phyloP scores from a whole-genome alignment of 1,140 invertebrate genomes.

The Camponotus pennsylvanicus region DNA sequence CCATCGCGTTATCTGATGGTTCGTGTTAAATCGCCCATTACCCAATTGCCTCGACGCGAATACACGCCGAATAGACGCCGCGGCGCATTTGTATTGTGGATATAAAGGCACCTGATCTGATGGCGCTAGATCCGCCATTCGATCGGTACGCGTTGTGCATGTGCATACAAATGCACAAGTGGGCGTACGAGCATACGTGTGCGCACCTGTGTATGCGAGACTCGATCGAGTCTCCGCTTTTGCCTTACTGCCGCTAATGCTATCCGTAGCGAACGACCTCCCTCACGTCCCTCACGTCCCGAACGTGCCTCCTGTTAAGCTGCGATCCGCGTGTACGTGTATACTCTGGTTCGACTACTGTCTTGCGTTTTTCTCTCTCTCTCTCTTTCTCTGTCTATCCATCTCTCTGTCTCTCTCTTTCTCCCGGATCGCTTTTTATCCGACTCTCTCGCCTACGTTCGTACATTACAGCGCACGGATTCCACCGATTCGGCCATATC shows the following conservation, averaged over 20 bases:
- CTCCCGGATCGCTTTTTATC: slow-evolving; percentile 51
- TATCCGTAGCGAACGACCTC: slow-evolving; percentile 33
- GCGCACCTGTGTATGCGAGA: background rate
- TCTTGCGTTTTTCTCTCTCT: slow-evolving; percentile 16
- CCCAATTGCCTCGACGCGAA: slow-evolving; percentile 71
- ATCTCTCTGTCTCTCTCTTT: background rate
- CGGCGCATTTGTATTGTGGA: slow-evolving; percentile 22
- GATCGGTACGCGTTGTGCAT: no score
- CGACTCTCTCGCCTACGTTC: slow-evolving; percentile 35
- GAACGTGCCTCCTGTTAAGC: slow-evolving; percentile 35
- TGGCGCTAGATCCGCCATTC: background rate
- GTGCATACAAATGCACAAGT: background rate
- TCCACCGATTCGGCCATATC: slow-evolving; percentile 65
- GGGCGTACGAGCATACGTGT: background rate
- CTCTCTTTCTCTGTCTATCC: background rate
- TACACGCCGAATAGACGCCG: slow-evolving; percentile 28
- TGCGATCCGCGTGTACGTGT: slow-evolving; percentile 21
- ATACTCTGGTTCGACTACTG: slow-evolving; percentile 28
- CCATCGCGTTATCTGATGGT: slow-evolving; percentile 78
- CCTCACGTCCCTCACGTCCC: slow-evolving; percentile 39
- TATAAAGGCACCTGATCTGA: slow-evolving; percentile 49
- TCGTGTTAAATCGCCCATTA: slow-evolving; percentile 82
- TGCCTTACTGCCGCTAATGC: slow-evolving; percentile 52
- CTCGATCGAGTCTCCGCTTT: slow-evolving; percentile 61
- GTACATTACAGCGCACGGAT: slow-evolving; percentile 53